Conservation (phyloP, 2,797 vertebrate species). For the Neomorphus geoffroyi region DNA sequence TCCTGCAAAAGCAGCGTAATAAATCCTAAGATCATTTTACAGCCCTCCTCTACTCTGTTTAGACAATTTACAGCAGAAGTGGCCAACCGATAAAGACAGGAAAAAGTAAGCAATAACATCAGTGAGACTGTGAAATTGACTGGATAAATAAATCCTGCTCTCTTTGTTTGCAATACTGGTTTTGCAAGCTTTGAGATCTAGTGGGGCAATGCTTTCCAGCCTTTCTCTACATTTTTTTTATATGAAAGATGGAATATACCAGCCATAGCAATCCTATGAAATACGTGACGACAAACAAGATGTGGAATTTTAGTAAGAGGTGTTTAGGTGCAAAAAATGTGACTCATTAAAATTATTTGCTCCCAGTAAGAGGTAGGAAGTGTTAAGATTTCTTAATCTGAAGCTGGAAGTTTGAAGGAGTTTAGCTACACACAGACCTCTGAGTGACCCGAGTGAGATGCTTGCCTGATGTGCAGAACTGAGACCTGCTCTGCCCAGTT, state of each 20-base stretch:
- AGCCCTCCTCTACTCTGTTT: not conserved
- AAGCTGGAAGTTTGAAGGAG: not conserved
- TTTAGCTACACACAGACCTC: not conserved
- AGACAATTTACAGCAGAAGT: slow-evolving; percentile 25
- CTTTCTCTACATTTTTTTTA: not conserved
- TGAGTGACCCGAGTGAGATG: not conserved
- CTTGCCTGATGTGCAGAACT: not conserved
- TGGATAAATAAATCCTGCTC: slow-evolving; percentile 51
- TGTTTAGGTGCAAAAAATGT: not conserved
- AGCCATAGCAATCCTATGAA: not conserved
- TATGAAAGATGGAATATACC: not conserved
- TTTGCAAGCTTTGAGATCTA: not conserved
- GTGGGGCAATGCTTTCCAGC: not conserved
- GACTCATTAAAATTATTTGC: not conserved
- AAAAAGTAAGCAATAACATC: slow-evolving; percentile 41
- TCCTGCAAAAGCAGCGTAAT: not conserved
- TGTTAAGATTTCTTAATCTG: not conserved
- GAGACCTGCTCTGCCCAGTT: not conserved
- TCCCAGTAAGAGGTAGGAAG: not conserved
- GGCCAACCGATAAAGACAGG: slow-evolving; percentile 3
- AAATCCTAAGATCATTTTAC: slow-evolving; percentile 47
- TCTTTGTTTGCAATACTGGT: not conserved
- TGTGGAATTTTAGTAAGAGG: not conserved
- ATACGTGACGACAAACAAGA: not conserved
- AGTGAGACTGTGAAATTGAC: not conserved